phyloP scores from a whole-genome alignment of 2,888 invertebrate genomes.

The Pheosia tremula region DNA sequence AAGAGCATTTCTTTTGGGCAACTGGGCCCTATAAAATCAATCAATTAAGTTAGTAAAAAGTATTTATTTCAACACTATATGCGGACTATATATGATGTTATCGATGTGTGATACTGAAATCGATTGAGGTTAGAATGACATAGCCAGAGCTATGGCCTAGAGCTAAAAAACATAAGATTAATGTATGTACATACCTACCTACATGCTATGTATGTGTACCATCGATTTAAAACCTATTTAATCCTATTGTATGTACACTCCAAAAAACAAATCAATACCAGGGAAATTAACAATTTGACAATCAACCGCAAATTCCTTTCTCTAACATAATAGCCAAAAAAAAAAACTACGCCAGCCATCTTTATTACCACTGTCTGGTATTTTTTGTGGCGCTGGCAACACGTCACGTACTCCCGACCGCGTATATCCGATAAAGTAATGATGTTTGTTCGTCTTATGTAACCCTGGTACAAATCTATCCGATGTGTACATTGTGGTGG shows the following conservation, averaged over 20 bases:
- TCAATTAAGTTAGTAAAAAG: too few relatives aligned
- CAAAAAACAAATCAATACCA: background rate
- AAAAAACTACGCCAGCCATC: background rate
- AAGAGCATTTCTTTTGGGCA: too few relatives aligned
- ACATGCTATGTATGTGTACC: too few relatives aligned
- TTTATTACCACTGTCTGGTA: conserved; percentile 3
- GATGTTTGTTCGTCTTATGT: conserved; percentile 33
- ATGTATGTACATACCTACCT: too few relatives aligned
- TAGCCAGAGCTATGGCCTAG: too few relatives aligned
- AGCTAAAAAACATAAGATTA: too few relatives aligned
- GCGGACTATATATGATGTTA: too few relatives aligned
- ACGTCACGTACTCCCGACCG: conserved; percentile 37
- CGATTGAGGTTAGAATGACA: too few relatives aligned
- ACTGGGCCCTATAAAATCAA: too few relatives aligned
- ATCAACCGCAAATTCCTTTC: conserved; percentile 8
- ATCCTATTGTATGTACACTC: background rate
- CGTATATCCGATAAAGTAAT: conserved; percentile 23
- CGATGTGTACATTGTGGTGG: conserved; percentile 28
- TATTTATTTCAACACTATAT: too few relatives aligned
- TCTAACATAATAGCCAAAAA: conserved; percentile 1
- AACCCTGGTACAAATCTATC: conserved; percentile 23
- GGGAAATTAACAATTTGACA: background rate
- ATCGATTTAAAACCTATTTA: too few relatives aligned
- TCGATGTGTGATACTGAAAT: too few relatives aligned
- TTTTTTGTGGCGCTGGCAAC: conserved; percentile 7